Base-by-base conservation (phyloP, 2,113 vertebrate species). In the Dicerorhinus sumatrensis region DNA sequence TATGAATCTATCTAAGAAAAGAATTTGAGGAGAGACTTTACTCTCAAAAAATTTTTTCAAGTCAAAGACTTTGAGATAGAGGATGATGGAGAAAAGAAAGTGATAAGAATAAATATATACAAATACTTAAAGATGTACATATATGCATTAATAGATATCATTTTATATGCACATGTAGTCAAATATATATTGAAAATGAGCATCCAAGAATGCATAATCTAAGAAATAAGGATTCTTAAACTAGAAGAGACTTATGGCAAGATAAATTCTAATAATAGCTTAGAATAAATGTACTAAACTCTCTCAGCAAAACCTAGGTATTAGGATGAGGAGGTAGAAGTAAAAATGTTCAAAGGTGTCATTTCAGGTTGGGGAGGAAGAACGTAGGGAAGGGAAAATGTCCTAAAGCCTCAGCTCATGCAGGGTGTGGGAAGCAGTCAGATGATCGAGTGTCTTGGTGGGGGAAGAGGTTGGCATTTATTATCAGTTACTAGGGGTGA, bases 141-240 rank as follows among this genome's bases (percentile, higher is more conserved):
- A 18, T 76, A 75, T 84, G 8, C 39, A 72, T 51, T 54, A 14
- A 54, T 54, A 17, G 51, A 54, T 54, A 54, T 54, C 14, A 54
- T 54, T 54, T 54, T 54, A 56, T 42, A 13, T 20, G n/a, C 36
- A 29, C 25, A 56, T 56, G 8, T 54, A 75, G 5, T 58, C 89
- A 72, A 42, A 42, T 51, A 27, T 31, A 79, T 39, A 65, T 25
- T 60, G n/a, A 96, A 89, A 92, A 69, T 62, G 25, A 79, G 27
- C 17, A 79, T n/a, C 84, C 79, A 36, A 89, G 39, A 60, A 54
- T 62, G 5, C 60, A 6, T 75, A 93, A 86, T 75, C 56, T 65
- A 80, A 90, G 58, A 89, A 42, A 42, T 85, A 86, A 48, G 18
- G 84, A 90, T 67, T 73, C 56, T 94, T 80, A 91, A 91, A 58